Evolutionary conservation across 2,888 invertebrate species (phyloP), one percentile per base, ranked within the genome.

Genomic region (Marasmarcha lunaedactyla): DNA sequence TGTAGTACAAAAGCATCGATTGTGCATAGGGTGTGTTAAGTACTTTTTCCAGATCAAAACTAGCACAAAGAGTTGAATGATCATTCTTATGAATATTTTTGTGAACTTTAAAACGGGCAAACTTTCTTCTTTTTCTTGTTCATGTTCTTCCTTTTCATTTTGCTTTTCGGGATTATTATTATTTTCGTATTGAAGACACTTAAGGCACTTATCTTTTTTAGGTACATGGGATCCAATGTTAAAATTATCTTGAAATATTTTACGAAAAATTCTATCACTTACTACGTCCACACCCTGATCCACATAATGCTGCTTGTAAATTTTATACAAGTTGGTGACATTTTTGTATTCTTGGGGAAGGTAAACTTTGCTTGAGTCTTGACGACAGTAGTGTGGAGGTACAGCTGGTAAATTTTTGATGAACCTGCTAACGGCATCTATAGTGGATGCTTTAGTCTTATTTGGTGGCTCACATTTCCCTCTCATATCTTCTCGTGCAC

Each of bases 361-460:
- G 27, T 46, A 48, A 1, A 44, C 6, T 35, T 20, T 33, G 15
- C 37, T 39, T 10, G 39, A 37, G 26, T 37, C 37, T 4, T 37
- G 12, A 3, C 54, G 42, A 34, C 48, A 50, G 37, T 52, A 49
- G 37, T 54, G 51, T 2, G 54, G 52, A 7, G 51, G 50, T 1
- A 47, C 35, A 6, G 42, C 42, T n/a, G 47, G 45, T 11, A 46
- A 36, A 9, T 20, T 38, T 42, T 47, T 46, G n/a, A 51, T 49
- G 36, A 46, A 50, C 12, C 40, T 41, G n/a, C 10, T 42, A 9
- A 41, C 41, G 2, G 43, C 7, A 13, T 38, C 35, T 34, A 25
- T 37, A 14, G 34, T 38, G 7, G 10, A 4, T 6, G 14, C 10
- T 12, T 33, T 35, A 13, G 42, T 45, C 40, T 46, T 47, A 14